phyloP scores from a whole-genome alignment of 2,797 vertebrate genomes.

The Helicolenus hilgendorfi region DNA sequence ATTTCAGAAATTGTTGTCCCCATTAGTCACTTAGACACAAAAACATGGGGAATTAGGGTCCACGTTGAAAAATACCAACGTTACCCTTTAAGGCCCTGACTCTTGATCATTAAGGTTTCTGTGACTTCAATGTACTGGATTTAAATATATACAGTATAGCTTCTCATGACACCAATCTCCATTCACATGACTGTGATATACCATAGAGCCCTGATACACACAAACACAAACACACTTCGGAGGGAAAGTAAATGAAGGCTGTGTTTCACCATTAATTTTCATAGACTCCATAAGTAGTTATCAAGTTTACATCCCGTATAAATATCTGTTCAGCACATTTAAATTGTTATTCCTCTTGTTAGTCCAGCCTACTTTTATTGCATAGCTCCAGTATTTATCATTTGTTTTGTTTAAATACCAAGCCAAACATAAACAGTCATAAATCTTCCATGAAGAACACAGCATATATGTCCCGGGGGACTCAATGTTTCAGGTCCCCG shows the following conservation, averaged over 20 bases:
- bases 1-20: neutral
- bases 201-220: neutral
- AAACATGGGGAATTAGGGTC: too few relatives aligned
- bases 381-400: conserved; percentile 71
- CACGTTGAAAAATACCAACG: too few relatives aligned
- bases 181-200: neutral
- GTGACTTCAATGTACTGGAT: neutral
- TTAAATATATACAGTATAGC: neutral
- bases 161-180: neutral
- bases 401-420: conserved; percentile 87
- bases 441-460: conserved; percentile 81
- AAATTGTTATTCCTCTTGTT: conserved; percentile 34
- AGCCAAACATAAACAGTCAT: conserved; percentile 83
- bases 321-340: conserved; percentile 34
- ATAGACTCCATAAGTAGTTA: neutral
- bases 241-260: neutral
- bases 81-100: neutral
- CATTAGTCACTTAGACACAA: too few relatives aligned
- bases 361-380: conserved; percentile 70
- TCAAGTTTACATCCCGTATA: neutral
- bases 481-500: conserved; percentile 58
- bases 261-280: neutral
- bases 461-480: conserved; percentile 66
- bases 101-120: neutral
- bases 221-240: neutral